A percentile compares a stretch with the other conserved stretches of the same genome.
Conservation (phyloP, 2,888 invertebrate genomes). For the Metopia argyrocephala region DNA sequence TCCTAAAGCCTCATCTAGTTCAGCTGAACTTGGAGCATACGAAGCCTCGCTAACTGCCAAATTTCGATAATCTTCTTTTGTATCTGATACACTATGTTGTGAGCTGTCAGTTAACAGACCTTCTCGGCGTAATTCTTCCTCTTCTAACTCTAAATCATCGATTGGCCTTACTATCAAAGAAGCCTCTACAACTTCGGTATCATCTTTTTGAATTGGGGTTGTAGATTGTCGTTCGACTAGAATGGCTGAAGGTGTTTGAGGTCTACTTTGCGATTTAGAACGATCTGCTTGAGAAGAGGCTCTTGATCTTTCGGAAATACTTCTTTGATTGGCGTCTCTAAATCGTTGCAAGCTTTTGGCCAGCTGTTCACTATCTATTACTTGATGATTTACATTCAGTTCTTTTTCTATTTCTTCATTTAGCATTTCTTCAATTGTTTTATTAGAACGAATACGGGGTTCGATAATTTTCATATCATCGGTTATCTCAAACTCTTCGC, state of each 20-base stretch:
- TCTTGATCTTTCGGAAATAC: slow-evolving; percentile 81
- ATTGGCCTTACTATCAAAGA: slow-evolving; percentile 84
- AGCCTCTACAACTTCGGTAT: slow-evolving; percentile 83
- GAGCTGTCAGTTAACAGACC: slow-evolving; percentile 75
- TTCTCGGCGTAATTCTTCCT: slow-evolving; percentile 73
- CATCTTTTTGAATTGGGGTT: slow-evolving; percentile 81
- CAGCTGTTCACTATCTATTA: slow-evolving; percentile 80
- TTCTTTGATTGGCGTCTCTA: slow-evolving; percentile 81
- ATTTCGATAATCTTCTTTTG: slow-evolving; percentile 65
- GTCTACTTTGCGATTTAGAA: slow-evolving; percentile 81
- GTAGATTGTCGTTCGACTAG: slow-evolving; percentile 82
- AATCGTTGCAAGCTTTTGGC: slow-evolving; percentile 79
- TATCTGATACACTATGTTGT: slow-evolving; percentile 74
- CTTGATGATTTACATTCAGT: slow-evolving; percentile 67
- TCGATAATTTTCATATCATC: slow-evolving; percentile 77
- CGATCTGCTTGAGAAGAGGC: slow-evolving; percentile 81
- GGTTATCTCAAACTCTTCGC: slow-evolving; percentile 80
- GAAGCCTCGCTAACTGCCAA: slow-evolving; percentile 72
- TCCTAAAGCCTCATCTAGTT: slow-evolving; percentile 73
- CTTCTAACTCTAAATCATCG: slow-evolving; percentile 79
- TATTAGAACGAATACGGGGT: slow-evolving; percentile 70
- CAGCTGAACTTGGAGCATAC: slow-evolving; percentile 72
- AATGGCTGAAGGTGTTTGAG: slow-evolving; percentile 82
- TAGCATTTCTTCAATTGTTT: slow-evolving; percentile 76
- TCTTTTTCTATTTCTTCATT: slow-evolving; percentile 73